phyloP scores from a whole-genome alignment of 2,888 invertebrate genomes.

The Nasonia oneida region DNA sequence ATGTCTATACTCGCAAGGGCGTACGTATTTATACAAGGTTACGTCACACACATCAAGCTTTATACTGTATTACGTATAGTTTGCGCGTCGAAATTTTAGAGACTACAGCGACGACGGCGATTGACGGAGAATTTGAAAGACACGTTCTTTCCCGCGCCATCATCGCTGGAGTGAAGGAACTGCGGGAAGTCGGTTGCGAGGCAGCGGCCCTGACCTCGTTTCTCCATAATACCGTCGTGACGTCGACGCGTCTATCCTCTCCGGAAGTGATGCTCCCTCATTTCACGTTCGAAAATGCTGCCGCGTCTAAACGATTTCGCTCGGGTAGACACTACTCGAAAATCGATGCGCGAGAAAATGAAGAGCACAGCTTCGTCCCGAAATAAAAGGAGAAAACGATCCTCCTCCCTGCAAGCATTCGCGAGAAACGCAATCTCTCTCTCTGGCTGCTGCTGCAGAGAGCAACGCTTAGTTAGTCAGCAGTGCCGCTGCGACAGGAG shows the following conservation, averaged over 20 bases:
- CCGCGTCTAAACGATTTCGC: too few species aligned
- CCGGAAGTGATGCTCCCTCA: neutral
- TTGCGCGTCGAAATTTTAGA: too few species aligned
- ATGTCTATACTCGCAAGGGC: constrained; percentile 9
- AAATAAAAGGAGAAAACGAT: neutral
- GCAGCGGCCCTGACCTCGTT: constrained; percentile 40
- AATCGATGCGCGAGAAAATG: too few species aligned
- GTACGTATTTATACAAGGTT: neutral
- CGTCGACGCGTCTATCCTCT: neutral
- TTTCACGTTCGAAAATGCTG: neutral
- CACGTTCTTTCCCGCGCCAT: neutral
- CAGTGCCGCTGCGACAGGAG: neutral
- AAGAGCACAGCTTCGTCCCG: too few species aligned
- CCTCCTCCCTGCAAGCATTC: neutral
- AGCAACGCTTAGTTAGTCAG: constrained; percentile 1
- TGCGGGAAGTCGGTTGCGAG: neutral
- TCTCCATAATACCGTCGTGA: neutral
- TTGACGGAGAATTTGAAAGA: neutral
- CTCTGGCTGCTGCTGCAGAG: too few species aligned
- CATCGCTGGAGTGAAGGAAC: neutral
- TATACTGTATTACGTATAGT: too few species aligned
- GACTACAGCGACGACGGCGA: neutral
- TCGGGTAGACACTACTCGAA: too few species aligned
- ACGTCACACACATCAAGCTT: neutral
- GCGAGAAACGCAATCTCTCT: constrained; percentile 11